Evolutionary conservation across 2,888 invertebrate genomes (phyloP), one percentile per base, ranked within the genome.

Genomic region (Drosophila hamatofila): DNA sequence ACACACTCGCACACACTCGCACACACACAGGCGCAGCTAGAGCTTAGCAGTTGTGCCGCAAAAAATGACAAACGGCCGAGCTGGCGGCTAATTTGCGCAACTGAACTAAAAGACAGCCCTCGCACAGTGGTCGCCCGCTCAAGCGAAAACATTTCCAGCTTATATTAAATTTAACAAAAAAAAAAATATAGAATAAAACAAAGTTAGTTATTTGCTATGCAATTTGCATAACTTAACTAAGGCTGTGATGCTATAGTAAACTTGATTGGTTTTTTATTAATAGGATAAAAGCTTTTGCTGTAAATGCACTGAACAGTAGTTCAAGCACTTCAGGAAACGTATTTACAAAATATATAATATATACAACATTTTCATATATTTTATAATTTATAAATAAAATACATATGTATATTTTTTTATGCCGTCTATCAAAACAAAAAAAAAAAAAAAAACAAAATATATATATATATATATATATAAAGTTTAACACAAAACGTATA

Each of bases 31-130:
- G 23, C 44, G 44, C 57, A 42, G 39, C 56, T 9, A 44, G 37
- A 27, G 74, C 78, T 72, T 52, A 69, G 55, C 64, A 62, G 64
- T 52, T 66, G 44, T 48, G 72, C 65, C 60, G 65, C 68, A 61
- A 70, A 69, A 69, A 78, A 72, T 73, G 68, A 78, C 67, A 80
- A 64, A 78, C 76, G 77, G 63, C 64, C 79, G 46, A 71, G 59
- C 71, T 59, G 70, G 56, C 76, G 66, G 83, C 90, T 90, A 89
- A 89, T 88, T 86, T 88, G 82, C 72, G 73, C 78, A 72, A 64
- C 62, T 68, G 55, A 80, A 66, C 69, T 37, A 59, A 76, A 72
- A 63, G 72, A 74, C 74, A 74, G 60, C 56, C 21, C 67, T 37
- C 61, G 41, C 55, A 81, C 84, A 75, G 86, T 82, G 75, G 71